Base-by-base conservation (phyloP, 2,113 vertebrate genomes). In the Microtus ochrogaster region DNA sequence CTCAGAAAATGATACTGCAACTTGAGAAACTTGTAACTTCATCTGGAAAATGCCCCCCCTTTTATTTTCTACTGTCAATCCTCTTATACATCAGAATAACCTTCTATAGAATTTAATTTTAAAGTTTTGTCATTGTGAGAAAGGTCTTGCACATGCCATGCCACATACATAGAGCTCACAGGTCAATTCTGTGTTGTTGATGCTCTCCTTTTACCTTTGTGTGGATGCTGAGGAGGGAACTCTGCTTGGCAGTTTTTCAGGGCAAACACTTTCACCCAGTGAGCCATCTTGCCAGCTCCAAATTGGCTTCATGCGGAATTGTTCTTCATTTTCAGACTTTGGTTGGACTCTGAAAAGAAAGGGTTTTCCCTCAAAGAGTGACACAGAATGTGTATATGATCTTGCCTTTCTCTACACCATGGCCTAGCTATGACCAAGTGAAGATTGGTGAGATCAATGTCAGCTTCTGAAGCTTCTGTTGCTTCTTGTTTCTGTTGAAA, bases 241-340 rank as follows among this genome's bases (percentile, higher is more conserved):
- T 36, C 49, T 21, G 30, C 9, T 12, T 39, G 79, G n/a, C 21
- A 14, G 78, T 36, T 13, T 82, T 82, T 39, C 36, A 16, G 22
- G 24, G 52, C 55, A 63, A 63, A 28, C n/a, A 41, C 81, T 83
- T 83, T 83, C 41, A 44, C 26, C 55, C 36, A 41, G 7, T 63
- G 14, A 41, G 24, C 11, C 58, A 39, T 65, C 81, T 84, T 41
- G 3, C 39, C 13, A 19, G 14, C 39, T 14, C 58, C 41, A 47
- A 6, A 14, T 86, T 86, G 65, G 98, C 96, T 99, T 99, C 98
- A 98, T 99, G 65, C 99, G 97, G 0, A 98, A 92, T 92, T 98
- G 97, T 74, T 98, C 98, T 79, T 98, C 97, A 63, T 97, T 89
- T 61, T 97, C 96, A 65, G 83, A 87, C 33, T 97, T 97, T 89